These are phyloP conservation scores for Phyto melanocephala DNA, from an alignment of 2,888 invertebrate species.

Conservation along the genomic window DNA sequence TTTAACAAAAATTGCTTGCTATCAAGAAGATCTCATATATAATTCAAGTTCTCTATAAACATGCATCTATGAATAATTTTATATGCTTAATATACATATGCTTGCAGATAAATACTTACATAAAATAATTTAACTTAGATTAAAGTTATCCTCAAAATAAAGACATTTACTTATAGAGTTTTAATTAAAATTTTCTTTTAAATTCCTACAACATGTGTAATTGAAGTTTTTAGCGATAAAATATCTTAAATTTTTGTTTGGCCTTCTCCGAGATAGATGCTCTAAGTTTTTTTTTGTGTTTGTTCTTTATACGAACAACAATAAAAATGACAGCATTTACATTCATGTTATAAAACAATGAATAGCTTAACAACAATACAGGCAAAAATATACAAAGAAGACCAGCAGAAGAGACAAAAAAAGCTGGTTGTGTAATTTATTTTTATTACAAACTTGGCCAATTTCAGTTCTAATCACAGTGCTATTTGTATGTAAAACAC, in stretches of 20 bases:
- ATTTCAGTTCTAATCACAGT: constrained; percentile 67
- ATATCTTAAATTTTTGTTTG: constrained; percentile 12
- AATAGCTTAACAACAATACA: constrained; percentile 1
- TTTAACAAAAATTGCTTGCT: no score
- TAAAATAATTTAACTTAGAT: no score
- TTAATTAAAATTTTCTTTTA: no score
- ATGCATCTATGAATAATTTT: no score
- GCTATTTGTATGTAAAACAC: background rate
- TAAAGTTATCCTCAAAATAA: no score
- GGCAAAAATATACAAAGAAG: constrained; percentile 7
- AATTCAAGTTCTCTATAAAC: no score
- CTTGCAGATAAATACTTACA: no score
- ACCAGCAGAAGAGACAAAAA: constrained; percentile 44
- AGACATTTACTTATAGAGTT: no score
- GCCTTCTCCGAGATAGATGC: constrained; percentile 7
- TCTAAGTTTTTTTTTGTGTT: background rate
- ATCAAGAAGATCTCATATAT: no score
- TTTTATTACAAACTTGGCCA: constrained; percentile 70
- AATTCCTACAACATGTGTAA: no score
- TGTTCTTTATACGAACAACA: background rate
- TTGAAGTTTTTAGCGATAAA: no score
- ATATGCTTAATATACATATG: no score
- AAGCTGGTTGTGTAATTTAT: constrained; percentile 66
- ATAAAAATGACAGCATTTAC: constrained; percentile 15
- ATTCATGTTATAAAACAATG: constrained; percentile 44